A percentile compares a stretch with the other conserved stretches of the same genome.
Evolutionary conservation across 2,113 vertebrate species (phyloP).

Genomic region (Eulacestoma nigropectus): DNA sequence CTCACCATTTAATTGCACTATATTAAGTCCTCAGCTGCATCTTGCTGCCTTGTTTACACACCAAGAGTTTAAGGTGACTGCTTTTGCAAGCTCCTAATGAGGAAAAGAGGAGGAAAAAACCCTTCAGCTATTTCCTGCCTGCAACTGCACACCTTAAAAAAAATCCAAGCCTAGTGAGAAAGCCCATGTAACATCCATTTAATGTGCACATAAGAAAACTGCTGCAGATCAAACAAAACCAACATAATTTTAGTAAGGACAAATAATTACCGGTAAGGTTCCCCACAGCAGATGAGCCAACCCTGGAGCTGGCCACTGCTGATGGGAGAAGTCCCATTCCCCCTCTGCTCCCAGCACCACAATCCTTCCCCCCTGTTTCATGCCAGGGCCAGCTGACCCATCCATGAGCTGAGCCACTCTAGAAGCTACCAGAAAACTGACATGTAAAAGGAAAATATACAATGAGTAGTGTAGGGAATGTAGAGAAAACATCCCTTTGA

Average conservation of each 20-base stretch:
- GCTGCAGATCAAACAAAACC: background rate
- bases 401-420: background rate
- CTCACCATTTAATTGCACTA: background rate
- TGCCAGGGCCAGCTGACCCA: background rate
- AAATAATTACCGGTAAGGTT: background rate
- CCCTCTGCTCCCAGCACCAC: background rate
- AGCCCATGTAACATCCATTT: background rate
- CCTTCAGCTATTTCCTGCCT: background rate
- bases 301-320: fast-evolving
- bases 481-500: background rate
- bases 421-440: background rate
- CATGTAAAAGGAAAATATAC: background rate
- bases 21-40: background rate
- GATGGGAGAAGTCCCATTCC: fast-evolving
- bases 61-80: background rate
- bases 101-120: background rate
- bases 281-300: background rate
- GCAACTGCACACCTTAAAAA: background rate
- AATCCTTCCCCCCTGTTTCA: background rate
- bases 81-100: background rate
- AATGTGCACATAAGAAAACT: background rate
- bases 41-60: background rate
- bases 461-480: background rate
- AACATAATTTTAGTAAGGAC: background rate
- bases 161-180: background rate